Base-by-base conservation (phyloP, 1,140 invertebrate genomes). In the Listronotus bonariensis region DNA sequence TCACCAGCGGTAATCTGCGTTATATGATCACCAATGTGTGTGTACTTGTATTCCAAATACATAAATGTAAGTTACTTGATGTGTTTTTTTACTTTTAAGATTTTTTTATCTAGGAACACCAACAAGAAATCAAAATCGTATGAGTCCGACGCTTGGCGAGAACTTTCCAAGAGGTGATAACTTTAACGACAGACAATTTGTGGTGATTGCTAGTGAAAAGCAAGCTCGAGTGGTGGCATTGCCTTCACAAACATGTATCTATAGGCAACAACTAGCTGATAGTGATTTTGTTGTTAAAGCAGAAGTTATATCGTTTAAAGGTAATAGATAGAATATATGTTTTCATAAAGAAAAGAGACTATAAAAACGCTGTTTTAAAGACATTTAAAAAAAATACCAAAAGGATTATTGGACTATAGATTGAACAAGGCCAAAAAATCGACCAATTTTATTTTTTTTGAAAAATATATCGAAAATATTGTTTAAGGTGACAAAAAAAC, bases 241-340 rank as follows among this genome's bases (percentile, higher is more conserved):
- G 73, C 96, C 96, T 66, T 96, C 93, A 60, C 96, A 98, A 80
- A 96, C 92, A 81, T 97, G 87, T 80, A 86, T 92, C 68, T 93
- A 92, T 80, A 86, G 90, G 68, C 89, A 92, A 79, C 91, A 93
- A 78, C 84, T 94, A 68, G 87, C 90, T 62, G 92, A 93, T 71
- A 87, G 88, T 48, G 91, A 95, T 79, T 95, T 96, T 82, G 93
- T 97, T 60, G 91, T 97, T 68, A 94, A 94, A 81, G 92, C 95
- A 66, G 95, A 97, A 82, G 90, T 96, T 74, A 91, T 97, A 70
- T 88, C 90, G 71, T 84, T 98, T 69, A 96, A 93, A 91, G 95
- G 93, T 95, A 45, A 26, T 26, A 26, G 20, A 5, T 5, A 26
- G 5, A 26, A 26, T 26, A 26, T 26, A 26, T 26, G 5, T 26